A percentile compares a stretch with the other conserved stretches of the same genome.
phyloP scores from a whole-genome alignment of 2,888 invertebrate species.

The Polymixis lichenea region DNA sequence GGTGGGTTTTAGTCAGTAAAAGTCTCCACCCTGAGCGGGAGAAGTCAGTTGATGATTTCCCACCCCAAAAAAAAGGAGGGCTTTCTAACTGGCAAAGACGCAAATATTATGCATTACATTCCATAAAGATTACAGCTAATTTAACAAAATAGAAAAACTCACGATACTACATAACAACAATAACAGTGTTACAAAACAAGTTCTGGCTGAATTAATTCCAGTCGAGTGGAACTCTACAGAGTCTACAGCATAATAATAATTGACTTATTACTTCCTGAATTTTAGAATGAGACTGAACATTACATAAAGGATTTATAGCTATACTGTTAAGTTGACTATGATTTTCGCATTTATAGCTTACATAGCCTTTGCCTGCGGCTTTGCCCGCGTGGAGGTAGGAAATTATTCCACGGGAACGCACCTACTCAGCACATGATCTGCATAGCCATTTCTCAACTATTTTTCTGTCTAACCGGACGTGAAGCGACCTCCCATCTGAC shows the following conservation, averaged over 20 bases:
- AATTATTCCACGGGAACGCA: no score
- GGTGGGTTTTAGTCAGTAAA: no score
- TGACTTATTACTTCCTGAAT: constrained; percentile 62
- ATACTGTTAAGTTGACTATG: not conserved
- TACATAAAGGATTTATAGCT: constrained; percentile 43
- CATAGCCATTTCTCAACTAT: no score
- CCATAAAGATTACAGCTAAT: constrained; percentile 27
- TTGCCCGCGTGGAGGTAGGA: no score
- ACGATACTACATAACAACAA: constrained; percentile 41
- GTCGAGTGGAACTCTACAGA: constrained; percentile 52
- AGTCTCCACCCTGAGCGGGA: no score
- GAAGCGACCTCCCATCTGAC: no score
- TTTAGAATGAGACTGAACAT: constrained; percentile 40
- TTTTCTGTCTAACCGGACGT: no score
- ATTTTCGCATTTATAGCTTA: constrained; percentile 2
- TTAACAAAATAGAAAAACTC: constrained; percentile 28
- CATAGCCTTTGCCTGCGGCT: not conserved
- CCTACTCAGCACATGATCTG: no score
- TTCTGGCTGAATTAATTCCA: constrained; percentile 52
- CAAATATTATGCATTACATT: constrained; percentile 6
- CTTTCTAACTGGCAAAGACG: not conserved
- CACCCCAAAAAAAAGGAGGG: no score
- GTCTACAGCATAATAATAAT: constrained; percentile 46
- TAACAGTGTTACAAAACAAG: constrained; percentile 54
- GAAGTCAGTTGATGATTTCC: no score